Evolutionary conservation across 1,140 invertebrate genomes (phyloP), one percentile per base, ranked within the genome.

Genomic region (Dendrolimus kikuchii): DNA sequence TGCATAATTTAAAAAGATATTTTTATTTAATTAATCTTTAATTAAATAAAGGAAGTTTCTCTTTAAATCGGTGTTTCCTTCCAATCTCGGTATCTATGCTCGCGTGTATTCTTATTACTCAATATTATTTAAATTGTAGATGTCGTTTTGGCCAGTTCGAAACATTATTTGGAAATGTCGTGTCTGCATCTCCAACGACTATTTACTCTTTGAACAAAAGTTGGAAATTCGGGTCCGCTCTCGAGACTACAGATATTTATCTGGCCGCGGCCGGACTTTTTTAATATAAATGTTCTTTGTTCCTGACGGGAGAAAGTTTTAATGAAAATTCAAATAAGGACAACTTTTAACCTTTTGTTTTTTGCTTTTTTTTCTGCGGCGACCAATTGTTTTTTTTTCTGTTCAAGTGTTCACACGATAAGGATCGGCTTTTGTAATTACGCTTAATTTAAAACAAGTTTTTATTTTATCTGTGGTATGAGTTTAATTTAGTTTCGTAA

Each of bases 211-310:
- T 79, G 71, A 2, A 4, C 59, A 50, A 62, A 79, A 83, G 80
- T 81, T 74, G 71, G 23, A 85, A 78, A 80, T 85, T 81, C 72
- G 68, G 79, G 74, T 67, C 70, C 74, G 73, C 79, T 78, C 79
- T 80, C 79, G 76, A 80, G 82, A 82, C 81, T 82, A 83, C 78
- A 83, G 82, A 86, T 86, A 86, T 84, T 84, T 86, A 86, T 86
- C 82, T 82, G 82, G 79, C 82, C 79, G 74, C 68, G 74, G 74
- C 72, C 74, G 64, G 80, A 83, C 71, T 83, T 86, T 86, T 86
- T 86, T 86, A 86, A 86, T 86, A 86, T 86, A 86, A 86, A 86
- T 83, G 82, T 86, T 86, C 82, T 86, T 86, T 86, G 82, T 86
- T 81, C 80, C 67, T 86, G 82, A 86, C 80, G 80, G 77, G 79